These are phyloP conservation scores for Xylota sylvarum DNA, from an alignment of 2,888 invertebrate species.

Conservation along the genomic window DNA sequence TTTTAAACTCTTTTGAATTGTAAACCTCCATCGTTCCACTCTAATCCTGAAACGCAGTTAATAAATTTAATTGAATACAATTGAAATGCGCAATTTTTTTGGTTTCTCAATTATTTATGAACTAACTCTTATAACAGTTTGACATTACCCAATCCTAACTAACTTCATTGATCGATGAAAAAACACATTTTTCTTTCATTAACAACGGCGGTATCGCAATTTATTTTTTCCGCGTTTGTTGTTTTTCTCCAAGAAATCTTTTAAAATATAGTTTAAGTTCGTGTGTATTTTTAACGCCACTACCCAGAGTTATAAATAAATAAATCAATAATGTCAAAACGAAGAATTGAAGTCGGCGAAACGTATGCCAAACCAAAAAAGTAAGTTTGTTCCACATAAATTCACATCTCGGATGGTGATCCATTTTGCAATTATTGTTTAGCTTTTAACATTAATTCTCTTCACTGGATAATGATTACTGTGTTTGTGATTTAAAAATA, in stretches of 20 bases:
- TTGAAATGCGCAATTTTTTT: too few species aligned
- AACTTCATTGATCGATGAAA: conserved; percentile 60
- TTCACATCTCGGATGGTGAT: not conserved
- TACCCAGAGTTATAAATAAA: not conserved
- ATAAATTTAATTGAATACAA: not conserved
- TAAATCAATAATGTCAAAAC: conserved; percentile 88
- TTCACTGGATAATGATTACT: not conserved
- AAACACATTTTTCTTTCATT: conserved; percentile 69
- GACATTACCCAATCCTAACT: not conserved
- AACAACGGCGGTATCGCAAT: conserved; percentile 49
- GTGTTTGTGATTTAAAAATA: too few species aligned
- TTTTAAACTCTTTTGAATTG: too few species aligned
- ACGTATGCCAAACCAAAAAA: conserved; percentile 92
- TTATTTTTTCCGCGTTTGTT: conserved; percentile 78
- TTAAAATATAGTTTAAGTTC: conserved; percentile 45
- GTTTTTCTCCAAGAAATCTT: conserved; percentile 79
- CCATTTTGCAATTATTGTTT: conserved; percentile 12
- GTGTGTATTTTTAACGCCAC: conserved; percentile 36
- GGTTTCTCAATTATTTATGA: not conserved
- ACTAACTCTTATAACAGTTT: conserved; percentile 46
- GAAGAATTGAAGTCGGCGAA: conserved; percentile 94
- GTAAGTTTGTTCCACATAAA: conserved; percentile 85
- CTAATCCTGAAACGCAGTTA: too few species aligned
- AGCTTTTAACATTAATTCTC: too few species aligned
- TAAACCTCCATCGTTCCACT: too few species aligned